Conservation (phyloP, 92 coral and sea anemone species). For the Actinernus sp. region DNA sequence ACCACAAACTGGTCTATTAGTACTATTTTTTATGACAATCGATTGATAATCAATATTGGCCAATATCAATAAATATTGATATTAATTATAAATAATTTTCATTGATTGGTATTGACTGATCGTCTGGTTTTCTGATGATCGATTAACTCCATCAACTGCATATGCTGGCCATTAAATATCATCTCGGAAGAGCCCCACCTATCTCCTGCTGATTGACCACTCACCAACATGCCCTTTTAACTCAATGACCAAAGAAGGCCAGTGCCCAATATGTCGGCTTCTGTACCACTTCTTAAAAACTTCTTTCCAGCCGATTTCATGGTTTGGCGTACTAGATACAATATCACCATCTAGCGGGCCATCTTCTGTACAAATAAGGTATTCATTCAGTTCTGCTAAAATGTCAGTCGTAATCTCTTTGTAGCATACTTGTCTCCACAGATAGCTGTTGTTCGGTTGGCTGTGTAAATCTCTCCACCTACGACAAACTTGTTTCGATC, state of each 20-base stretch:
- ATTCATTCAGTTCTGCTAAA: conserved; percentile 70
- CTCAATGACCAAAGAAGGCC: conserved; percentile 72
- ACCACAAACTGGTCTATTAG: no score
- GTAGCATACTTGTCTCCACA: conserved; percentile 80
- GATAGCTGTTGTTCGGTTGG: conserved; percentile 46
- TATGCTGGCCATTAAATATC: no score
- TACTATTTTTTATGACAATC: no score
- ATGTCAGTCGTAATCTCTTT: conserved; percentile 65
- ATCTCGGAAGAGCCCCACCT: no score
- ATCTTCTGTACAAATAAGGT: neutral
- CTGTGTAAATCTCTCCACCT: conserved; percentile 75
- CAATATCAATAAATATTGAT: no score
- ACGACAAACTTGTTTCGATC: conserved; percentile 84
- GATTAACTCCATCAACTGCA: no score
- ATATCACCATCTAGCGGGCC: neutral
- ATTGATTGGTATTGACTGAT: no score
- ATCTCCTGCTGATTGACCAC: no score
- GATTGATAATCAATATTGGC: no score
- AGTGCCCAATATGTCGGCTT: conserved; percentile 73
- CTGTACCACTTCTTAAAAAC: conserved; percentile 85
- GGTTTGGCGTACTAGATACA: neutral
- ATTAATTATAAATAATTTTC: no score
- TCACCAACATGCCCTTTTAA: conserved; percentile 62
- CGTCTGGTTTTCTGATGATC: no score
- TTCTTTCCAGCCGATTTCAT: conserved; percentile 57